Conservation (phyloP, 2,888 invertebrate species). For the Pristionchus fissidentatus region DNA sequence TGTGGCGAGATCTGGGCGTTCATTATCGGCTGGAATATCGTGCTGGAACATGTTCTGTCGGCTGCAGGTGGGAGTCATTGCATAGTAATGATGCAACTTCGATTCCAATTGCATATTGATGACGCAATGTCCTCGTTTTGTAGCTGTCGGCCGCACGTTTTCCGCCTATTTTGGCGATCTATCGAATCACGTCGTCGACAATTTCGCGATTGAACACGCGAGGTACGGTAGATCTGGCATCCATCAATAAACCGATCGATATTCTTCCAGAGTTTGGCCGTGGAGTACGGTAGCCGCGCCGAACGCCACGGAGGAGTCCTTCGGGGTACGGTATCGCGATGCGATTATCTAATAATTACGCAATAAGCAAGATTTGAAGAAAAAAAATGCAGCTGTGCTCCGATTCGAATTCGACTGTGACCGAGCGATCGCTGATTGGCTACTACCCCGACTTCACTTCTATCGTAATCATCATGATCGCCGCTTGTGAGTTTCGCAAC, state of each 20-base stretch:
- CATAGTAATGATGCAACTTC: neutral
- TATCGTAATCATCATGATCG: constrained; percentile 1
- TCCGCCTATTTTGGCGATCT: constrained; percentile 77
- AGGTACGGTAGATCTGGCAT: neutral
- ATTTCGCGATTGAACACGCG: constrained; percentile 2
- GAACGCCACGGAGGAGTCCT: neutral
- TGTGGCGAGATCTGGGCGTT: constrained; percentile 96
- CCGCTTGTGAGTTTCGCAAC: neutral
- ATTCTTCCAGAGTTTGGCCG: neutral
- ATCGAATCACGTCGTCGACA: constrained; percentile 50
- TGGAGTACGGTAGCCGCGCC: constrained; percentile 17
- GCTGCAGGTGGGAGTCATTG: constrained; percentile 57
- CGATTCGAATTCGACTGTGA: neutral
- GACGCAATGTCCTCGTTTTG: constrained; percentile 16
- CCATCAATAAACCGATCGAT: neutral
- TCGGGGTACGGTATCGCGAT: neutral
- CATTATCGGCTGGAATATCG: constrained; percentile 79
- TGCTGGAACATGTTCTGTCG: constrained; percentile 85
- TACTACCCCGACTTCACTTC: constrained; percentile 31
- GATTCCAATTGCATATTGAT: neutral
- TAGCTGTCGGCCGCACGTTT: constrained; percentile 78
- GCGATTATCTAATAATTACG: neutral
- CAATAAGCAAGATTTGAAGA: neutral
- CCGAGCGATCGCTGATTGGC: constrained; percentile 20
- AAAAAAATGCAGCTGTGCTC: neutral